These are phyloP conservation scores for Semnornis frantzii DNA, from an alignment of 2,113 vertebrate species.

Conservation along the genomic window DNA sequence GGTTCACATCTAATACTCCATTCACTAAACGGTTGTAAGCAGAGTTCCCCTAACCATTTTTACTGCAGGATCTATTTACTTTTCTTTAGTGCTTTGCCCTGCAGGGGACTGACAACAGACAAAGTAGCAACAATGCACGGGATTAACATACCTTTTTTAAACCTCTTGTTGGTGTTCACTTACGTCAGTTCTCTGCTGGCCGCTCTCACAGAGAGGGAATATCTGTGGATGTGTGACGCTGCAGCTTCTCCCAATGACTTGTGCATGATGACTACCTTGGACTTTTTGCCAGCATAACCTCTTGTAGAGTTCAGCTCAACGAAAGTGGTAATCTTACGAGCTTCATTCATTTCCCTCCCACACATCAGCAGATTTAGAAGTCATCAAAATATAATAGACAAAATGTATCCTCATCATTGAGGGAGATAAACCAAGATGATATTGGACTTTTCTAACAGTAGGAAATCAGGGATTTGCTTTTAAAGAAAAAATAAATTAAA, in stretches of 20 bases:
- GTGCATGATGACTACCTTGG: not conserved
- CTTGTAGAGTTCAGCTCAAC: not conserved
- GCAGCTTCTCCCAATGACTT: not conserved
- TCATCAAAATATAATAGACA: not conserved
- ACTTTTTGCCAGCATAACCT: not conserved
- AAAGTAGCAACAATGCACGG: not conserved
- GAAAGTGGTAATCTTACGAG: not conserved
- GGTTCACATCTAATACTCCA: not conserved
- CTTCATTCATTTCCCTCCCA: constrained; percentile 14
- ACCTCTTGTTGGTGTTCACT: not conserved
- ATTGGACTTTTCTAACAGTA: not conserved
- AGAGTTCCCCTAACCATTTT: not conserved
- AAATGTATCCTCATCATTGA: not conserved
- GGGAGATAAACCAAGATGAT: not conserved
- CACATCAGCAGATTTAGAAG: not conserved
- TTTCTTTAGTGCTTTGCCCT: not conserved
- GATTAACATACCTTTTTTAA: not conserved
- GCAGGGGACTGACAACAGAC: not conserved
- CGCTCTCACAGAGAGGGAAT: not conserved
- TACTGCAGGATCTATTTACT: not conserved
- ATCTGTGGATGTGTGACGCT: not conserved
- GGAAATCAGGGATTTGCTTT: not conserved
- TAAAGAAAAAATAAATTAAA: not conserved
- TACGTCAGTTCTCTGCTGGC: not conserved
- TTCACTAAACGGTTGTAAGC: not conserved